Base-by-base conservation (phyloP, 2,113 vertebrate species). In the Rhadina sibilatrix region DNA sequence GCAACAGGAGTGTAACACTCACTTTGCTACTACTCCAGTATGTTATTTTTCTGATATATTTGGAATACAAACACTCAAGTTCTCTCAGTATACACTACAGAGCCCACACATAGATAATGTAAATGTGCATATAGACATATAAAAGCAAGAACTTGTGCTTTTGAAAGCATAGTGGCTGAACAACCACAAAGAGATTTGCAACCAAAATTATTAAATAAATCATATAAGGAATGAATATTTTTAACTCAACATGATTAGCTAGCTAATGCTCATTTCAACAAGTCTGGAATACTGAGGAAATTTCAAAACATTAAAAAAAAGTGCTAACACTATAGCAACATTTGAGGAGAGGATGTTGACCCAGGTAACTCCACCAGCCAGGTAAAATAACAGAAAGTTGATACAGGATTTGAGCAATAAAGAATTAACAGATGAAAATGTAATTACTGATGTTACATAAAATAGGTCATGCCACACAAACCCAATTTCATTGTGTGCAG, bases 381-480 rank as follows among this genome's bases (percentile, higher is more conserved):
- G 87, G 61, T 83, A 94, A 83, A 85, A 54, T 83, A 83, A 85
- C 75, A 93, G 94, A 93, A 96, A 93, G 77, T 15, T 93, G 91
- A 94, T 96, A 91, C 66, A 80, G 81, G 93, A 83, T 77, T 93
- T 93, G 50, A 91, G 84, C 74, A 87, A 68, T 91, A 60, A 81
- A 68, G 64, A 91, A 92, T 82, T 92, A 96, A 87, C 0, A 0
- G 78, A 76, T 69, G 65, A 82, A 89, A 89, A 90, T 30, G 3
- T 46, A 93, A 85, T 83, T 86, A 88, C 90, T 77, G 66, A 78
- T 70, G 46, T 94, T 93, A 93, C 54, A 65, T 91, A 95, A 95
- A 96, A 88, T 59, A 95, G 94, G 93, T 95, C 94, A 94, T 94
- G 90, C 76, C 91, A 95, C 70, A 95, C 66, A 93, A 94, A 95